phyloP scores from a whole-genome alignment of 2,888 invertebrate genomes.

The Rutpela maculata region DNA sequence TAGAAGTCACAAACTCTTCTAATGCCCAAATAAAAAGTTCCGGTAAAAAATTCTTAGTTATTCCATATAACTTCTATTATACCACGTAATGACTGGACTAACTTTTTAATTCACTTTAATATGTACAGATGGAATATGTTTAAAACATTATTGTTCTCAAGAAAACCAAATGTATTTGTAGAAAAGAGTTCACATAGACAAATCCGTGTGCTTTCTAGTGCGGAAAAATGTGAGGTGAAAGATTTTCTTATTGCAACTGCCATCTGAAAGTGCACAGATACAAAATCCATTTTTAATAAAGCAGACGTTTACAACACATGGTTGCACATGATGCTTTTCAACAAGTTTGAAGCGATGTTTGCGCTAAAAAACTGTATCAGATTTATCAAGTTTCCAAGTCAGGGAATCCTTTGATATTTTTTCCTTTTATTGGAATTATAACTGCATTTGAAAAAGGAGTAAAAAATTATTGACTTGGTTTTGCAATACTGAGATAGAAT shows the following conservation, averaged over 20 bases:
- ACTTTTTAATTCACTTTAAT: too few relatives aligned
- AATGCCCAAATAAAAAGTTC: too few relatives aligned
- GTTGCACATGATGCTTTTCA: conserved; percentile 1
- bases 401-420: background rate
- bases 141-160: too few relatives aligned
- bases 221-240: conserved; percentile 10
- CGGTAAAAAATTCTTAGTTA: too few relatives aligned
- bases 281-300: conserved; percentile 24
- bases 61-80: too few relatives aligned
- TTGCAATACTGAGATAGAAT: too few relatives aligned
- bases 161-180: background rate
- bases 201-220: background rate
- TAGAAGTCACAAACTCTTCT: too few relatives aligned
- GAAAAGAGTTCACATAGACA: background rate
- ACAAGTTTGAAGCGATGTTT: background rate
- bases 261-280: background rate
- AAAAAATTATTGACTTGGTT: background rate
- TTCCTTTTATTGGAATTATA: background rate
- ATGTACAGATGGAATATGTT: too few relatives aligned
- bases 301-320: conserved; percentile 10
- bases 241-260: conserved; percentile 9
- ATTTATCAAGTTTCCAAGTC: background rate
- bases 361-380: background rate
- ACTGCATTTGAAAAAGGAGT: background rate
- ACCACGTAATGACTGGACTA: too few relatives aligned